Conservation (phyloP, 2,797 vertebrate genomes). For the Tokudaia tokunoshimensis region DNA sequence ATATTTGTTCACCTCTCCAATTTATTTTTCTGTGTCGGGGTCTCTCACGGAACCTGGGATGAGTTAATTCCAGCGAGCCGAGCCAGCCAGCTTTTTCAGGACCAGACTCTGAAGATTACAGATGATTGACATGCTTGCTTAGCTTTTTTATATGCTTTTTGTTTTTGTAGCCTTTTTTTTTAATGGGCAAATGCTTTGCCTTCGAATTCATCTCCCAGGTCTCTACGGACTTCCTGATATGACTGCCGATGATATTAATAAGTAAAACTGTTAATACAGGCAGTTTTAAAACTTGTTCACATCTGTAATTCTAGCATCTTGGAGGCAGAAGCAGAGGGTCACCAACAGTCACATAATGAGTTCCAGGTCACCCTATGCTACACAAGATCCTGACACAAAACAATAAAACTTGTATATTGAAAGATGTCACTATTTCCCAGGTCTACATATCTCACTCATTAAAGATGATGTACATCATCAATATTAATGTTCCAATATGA, state of each 20-base stretch:
- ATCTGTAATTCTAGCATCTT: neutral
- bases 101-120: too few relatives aligned
- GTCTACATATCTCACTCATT: neutral
- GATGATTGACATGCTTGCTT: neutral
- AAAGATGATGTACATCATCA: neutral
- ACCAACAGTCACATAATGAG: neutral
- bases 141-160: neutral
- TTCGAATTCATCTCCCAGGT: neutral
- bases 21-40: neutral
- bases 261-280: neutral
- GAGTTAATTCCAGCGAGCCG: neutral
- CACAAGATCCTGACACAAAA: neutral
- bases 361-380: neutral
- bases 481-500: neutral
- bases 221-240: neutral
- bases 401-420: neutral
- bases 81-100: neutral
- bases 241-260: neutral
- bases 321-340: neutral
- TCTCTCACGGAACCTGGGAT: neutral
- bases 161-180: neutral
- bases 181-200: neutral
- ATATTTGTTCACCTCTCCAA: neutral
- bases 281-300: neutral
- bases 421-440: conserved; percentile 40